Percentiles rank a stretch among this genome's conserved stretches.
Conservation (phyloP, 2,888 invertebrate species). For the Meiosimyza decipiens region DNA sequence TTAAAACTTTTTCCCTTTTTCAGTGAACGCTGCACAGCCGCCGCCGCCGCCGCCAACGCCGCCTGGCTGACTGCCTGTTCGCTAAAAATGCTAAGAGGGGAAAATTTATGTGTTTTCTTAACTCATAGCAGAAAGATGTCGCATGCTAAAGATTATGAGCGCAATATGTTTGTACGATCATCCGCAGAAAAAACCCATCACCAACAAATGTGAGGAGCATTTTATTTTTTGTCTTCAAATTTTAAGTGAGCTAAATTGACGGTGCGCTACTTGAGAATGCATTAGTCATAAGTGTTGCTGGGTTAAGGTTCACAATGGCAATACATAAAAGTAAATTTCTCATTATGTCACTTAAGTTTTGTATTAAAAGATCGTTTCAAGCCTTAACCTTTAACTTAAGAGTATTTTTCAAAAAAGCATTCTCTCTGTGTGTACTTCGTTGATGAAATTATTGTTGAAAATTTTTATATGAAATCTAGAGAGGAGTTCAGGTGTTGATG, state of each 20-base stretch:
- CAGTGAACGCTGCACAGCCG: background rate
- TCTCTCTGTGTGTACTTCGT: no score
- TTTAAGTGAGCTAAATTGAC: background rate
- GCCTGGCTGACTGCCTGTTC: background rate
- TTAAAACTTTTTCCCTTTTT: slow-evolving; percentile 1
- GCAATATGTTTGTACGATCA: background rate
- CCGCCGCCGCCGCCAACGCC: background rate
- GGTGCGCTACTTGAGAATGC: slow-evolving; percentile 55
- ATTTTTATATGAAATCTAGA: no score
- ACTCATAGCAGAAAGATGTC: slow-evolving; percentile 20
- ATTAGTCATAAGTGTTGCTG: slow-evolving; percentile 50
- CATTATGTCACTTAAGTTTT: no score
- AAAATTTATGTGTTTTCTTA: slow-evolving; percentile 2
- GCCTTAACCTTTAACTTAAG: no score
- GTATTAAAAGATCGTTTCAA: no score
- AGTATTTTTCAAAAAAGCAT: no score
- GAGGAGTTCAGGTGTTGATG: no score
- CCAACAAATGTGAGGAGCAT: background rate
- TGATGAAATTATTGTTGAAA: no score
- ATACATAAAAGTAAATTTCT: background rate
- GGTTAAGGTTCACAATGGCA: slow-evolving; percentile 22
- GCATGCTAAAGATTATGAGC: slow-evolving; percentile 18
- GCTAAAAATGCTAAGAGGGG: background rate
- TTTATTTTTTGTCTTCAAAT: slow-evolving; percentile 1
- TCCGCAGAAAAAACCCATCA: background rate